A percentile compares a stretch with the other conserved stretches of the same genome.
Evolutionary conservation across 2,888 invertebrate species (phyloP).

Genomic region (Malacosoma neustria): DNA sequence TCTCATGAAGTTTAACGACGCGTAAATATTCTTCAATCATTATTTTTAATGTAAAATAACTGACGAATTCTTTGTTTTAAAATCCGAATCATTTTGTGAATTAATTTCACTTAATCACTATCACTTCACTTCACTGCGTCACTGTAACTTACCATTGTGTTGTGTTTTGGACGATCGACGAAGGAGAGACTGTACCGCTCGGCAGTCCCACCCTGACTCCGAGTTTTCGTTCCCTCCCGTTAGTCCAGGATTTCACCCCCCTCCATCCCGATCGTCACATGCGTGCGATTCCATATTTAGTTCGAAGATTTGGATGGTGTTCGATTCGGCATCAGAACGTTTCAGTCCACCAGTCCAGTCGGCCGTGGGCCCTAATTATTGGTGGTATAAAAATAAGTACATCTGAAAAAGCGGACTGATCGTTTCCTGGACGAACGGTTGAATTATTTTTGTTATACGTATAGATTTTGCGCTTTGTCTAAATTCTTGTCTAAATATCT

Average conservation of each 20-base stretch:
- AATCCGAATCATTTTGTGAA: neutral
- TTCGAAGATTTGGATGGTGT: slow-evolving; percentile 52
- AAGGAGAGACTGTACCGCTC: slow-evolving; percentile 68
- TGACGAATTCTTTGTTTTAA: slow-evolving; percentile 1
- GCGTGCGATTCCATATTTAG: slow-evolving; percentile 65
- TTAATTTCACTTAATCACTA: slow-evolving; percentile 10
- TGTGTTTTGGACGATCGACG: slow-evolving; percentile 62
- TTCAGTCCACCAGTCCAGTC: slow-evolving; percentile 32
- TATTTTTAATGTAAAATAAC: no score
- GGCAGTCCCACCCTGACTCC: slow-evolving; percentile 72
- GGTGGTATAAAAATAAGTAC: slow-evolving; percentile 51
- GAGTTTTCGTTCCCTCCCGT: slow-evolving; percentile 40
- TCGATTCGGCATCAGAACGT: slow-evolving; percentile 47
- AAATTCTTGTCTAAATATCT: no score
- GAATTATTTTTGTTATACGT: slow-evolving; percentile 2
- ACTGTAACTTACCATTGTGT: slow-evolving; percentile 64
- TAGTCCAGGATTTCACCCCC: slow-evolving; percentile 34
- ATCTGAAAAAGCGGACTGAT: slow-evolving; percentile 28
- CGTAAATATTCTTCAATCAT: no score
- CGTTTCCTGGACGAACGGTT: slow-evolving; percentile 29
- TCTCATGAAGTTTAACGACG: no score
- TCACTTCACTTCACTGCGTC: slow-evolving; percentile 31
- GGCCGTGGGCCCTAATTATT: slow-evolving; percentile 32
- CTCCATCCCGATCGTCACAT: slow-evolving; percentile 17
- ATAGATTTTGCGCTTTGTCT: no score